phyloP scores from a whole-genome alignment of 2,113 vertebrate species.

The Himantopus leucocephalus region DNA sequence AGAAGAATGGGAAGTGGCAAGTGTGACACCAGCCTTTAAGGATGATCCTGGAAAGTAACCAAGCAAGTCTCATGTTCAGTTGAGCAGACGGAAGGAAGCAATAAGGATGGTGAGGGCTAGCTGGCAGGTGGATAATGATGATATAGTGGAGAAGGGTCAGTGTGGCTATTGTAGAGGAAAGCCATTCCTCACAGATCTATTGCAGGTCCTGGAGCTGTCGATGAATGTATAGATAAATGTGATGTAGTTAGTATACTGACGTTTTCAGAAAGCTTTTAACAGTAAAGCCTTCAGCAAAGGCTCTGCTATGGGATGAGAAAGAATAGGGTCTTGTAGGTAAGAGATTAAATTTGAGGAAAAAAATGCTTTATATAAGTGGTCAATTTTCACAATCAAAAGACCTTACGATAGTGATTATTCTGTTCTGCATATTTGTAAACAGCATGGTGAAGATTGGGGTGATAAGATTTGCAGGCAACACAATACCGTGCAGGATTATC shows the following conservation, averaged over 20 bases:
- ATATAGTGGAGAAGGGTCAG: slow-evolving; percentile 13
- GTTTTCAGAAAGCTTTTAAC: slow-evolving; percentile 28
- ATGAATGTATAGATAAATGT: slow-evolving; percentile 25
- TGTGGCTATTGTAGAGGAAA: background rate
- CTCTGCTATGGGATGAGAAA: background rate
- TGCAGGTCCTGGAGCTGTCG: slow-evolving; percentile 8
- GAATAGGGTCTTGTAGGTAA: background rate
- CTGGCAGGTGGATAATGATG: slow-evolving; percentile 29
- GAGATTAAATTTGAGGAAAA: background rate
- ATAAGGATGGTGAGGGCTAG: slow-evolving; percentile 6
- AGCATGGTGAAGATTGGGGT: background rate
- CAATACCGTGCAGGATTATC: background rate
- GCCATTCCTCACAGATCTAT: slow-evolving; percentile 16
- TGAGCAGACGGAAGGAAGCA: slow-evolving; percentile 18
- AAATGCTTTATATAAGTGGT: background rate
- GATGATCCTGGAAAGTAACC: background rate
- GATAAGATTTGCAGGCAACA: background rate
- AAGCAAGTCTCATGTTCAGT: background rate
- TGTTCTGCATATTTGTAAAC: background rate
- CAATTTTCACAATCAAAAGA: slow-evolving; percentile 18
- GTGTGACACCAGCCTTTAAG: slow-evolving; percentile 11
- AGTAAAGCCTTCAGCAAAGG: background rate
- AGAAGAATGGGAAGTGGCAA: slow-evolving; percentile 36
- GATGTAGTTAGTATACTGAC: slow-evolving; percentile 18
- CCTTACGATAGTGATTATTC: background rate